These are phyloP conservation scores for Felis chaus DNA, from an alignment of 2,113 vertebrate genomes.

Conservation along the genomic window DNA sequence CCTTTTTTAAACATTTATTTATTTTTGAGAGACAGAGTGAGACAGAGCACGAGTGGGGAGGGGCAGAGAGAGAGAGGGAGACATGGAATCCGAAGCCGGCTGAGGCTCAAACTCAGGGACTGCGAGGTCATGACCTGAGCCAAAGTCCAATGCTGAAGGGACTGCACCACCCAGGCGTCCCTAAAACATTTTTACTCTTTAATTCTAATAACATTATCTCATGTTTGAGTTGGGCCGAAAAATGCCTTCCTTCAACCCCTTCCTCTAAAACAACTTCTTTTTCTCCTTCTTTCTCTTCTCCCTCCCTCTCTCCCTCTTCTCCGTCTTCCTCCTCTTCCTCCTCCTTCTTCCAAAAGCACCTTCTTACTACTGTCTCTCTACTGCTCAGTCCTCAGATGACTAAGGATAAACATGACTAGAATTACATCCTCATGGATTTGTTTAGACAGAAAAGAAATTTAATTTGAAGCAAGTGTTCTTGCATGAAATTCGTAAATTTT, in stretches of 20 bases:
- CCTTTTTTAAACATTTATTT: neutral
- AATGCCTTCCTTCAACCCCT: neutral
- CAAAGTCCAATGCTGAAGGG: no score
- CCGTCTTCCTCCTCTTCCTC: neutral
- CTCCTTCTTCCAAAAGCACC: neutral
- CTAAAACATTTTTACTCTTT: neutral
- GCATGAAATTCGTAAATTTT: neutral
- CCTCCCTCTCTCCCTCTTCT: accelerated
- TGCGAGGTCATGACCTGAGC: no score
- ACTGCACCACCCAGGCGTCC: no score
- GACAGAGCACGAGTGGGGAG: no score
- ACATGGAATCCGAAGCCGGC: no score
- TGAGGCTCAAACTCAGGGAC: no score
- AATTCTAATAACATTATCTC: neutral
- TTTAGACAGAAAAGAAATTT: constrained; percentile 26
- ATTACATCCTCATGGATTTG: neutral
- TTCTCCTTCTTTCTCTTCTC: neutral
- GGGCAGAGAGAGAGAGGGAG: no score
- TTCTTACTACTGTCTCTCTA: neutral
- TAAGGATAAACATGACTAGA: neutral
- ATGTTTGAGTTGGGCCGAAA: neutral
- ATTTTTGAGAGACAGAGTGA: no score
- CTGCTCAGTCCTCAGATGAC: neutral
- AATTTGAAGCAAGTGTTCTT: neutral
- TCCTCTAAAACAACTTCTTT: neutral